Conservation (phyloP, 2,113 vertebrate species). For the Pelvicachromis taeniatus region DNA sequence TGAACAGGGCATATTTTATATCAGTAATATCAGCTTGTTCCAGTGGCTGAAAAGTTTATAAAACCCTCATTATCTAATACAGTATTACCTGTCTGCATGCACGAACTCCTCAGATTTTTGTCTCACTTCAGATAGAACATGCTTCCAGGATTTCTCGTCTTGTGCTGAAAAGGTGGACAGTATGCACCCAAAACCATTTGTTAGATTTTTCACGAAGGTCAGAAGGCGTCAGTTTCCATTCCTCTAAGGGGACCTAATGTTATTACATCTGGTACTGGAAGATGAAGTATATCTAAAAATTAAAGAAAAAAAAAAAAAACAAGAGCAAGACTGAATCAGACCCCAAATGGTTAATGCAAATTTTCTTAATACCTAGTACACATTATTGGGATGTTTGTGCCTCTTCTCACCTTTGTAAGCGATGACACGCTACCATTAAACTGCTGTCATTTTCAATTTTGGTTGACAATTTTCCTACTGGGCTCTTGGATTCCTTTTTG, state of each 20-base stretch:
- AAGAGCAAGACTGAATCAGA: neutral
- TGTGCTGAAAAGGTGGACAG: neutral
- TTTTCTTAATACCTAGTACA: neutral
- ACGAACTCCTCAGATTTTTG: neutral
- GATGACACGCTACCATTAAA: neutral
- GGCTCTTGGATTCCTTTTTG: neutral
- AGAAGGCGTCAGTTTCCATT: neutral
- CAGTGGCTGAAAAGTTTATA: neutral
- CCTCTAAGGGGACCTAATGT: too few species aligned
- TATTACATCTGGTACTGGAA: neutral
- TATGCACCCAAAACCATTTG: neutral
- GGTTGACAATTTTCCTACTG: neutral
- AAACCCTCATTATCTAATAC: neutral
- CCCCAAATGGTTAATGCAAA: neutral
- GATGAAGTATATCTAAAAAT: neutral
- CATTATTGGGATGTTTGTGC: neutral
- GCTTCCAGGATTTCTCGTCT: neutral
- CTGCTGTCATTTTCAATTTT: neutral
- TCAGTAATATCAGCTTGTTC: neutral
- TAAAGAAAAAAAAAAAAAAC: neutral
- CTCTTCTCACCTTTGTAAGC: neutral
- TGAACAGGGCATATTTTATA: neutral
- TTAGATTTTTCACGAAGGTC: neutral
- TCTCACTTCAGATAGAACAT: neutral
- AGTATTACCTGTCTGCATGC: neutral